A percentile compares a stretch with the other conserved stretches of the same genome.
Evolutionary conservation across 2,113 vertebrate genomes (phyloP).

Genomic region (Empidonax alnorum): DNA sequence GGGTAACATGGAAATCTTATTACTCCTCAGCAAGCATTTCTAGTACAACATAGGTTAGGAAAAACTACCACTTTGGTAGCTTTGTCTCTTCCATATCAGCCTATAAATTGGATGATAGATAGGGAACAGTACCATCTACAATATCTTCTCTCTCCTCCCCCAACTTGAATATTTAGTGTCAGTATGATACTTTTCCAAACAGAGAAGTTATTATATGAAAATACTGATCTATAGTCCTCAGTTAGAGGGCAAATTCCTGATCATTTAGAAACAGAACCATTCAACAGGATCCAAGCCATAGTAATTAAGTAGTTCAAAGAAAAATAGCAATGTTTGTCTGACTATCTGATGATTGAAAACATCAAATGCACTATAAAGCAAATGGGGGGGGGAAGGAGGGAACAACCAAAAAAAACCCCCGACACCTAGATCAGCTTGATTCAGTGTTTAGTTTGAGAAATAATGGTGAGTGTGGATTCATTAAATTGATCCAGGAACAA

Average conservation of each 20-base stretch:
- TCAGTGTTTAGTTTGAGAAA: neutral
- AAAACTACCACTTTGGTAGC: neutral
- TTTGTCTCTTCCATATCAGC: neutral
- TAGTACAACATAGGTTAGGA: neutral
- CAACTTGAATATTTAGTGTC: neutral
- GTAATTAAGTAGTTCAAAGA: neutral
- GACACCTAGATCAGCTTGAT: neutral
- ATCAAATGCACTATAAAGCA: neutral
- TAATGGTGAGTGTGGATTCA: neutral
- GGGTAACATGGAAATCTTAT: neutral
- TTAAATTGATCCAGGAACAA: neutral
- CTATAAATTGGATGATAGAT: neutral
- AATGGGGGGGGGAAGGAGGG: neutral
- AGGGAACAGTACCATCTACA: neutral
- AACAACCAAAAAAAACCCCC: neutral
- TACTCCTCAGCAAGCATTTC: neutral
- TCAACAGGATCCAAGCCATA: neutral
- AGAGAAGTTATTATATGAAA: neutral
- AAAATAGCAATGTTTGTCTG: neutral
- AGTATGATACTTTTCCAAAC: neutral
- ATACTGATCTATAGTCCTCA: neutral
- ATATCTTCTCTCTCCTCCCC: neutral
- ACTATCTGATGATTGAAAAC: neutral
- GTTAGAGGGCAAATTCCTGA: neutral
- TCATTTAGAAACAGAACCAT: neutral